Conservation (phyloP, 1,140 invertebrate species). For the Drosophila melanogaster region Release_6_plus_ISO1_MT NT_033777.3:31721501-31722000, state of each 20-base stretch:
- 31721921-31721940: conserved; percentile 55
- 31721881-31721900: conserved; percentile 78
- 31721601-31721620: conserved; percentile 13
- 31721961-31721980: conserved; percentile 55
- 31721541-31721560: conserved; percentile 1
- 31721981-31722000: conserved; percentile 80
- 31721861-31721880: not conserved
- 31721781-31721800: conserved; percentile 38
- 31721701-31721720: no score
- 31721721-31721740: not conserved
- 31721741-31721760: not conserved
- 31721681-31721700: not conserved
- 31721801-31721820: conserved; percentile 12
- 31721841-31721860: conserved; percentile 8
- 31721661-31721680: no score
- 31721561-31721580: conserved; percentile 13
- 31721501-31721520: conserved; percentile 73
- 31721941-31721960: conserved; percentile 75
- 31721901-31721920: conserved; percentile 81
- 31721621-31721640: conserved; percentile 36
- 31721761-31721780: conserved; percentile 12
- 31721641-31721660: not conserved
- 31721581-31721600: not conserved
- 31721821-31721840: conserved; percentile 32
- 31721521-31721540: conserved; percentile 39